A percentile compares a stretch with the other conserved stretches of the same genome.
Evolutionary conservation across 1,140 invertebrate species (phyloP).

Genomic region (Eueides isabella): DNA sequence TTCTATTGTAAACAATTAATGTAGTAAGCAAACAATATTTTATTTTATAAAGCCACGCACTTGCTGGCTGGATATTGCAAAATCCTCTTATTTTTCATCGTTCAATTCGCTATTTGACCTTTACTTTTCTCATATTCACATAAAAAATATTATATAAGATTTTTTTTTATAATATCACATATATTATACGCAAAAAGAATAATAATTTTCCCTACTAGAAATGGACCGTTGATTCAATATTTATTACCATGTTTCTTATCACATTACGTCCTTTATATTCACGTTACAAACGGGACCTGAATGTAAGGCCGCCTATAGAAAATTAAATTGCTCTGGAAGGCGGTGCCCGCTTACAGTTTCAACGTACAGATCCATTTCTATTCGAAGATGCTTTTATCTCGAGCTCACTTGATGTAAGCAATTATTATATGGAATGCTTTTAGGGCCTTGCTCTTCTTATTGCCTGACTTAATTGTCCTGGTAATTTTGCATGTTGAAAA

Average conservation of each 20-base stretch:
- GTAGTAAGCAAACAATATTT: no score
- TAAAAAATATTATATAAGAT: no score
- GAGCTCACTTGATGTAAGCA: slow-evolving; percentile 40
- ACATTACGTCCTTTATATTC: slow-evolving; percentile 27
- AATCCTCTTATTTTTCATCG: no score
- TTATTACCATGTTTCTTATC: slow-evolving; percentile 17
- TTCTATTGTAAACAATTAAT: background rate
- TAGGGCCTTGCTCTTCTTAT: slow-evolving; percentile 22
- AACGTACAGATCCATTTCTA: slow-evolving; percentile 39
- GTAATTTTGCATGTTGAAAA: background rate
- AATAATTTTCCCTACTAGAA: background rate
- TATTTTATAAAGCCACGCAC: no score
- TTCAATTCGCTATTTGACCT: no score
- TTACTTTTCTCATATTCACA: no score
- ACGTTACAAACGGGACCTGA: slow-evolving; percentile 20
- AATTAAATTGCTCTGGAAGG: slow-evolving; percentile 37
- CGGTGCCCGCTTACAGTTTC: slow-evolving; percentile 26
- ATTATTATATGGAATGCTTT: slow-evolving; percentile 40
- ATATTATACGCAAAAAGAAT: background rate
- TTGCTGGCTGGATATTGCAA: no score
- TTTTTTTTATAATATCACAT: background rate
- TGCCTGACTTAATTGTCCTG: slow-evolving; percentile 28
- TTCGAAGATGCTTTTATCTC: slow-evolving; percentile 40
- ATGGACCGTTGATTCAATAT: background rate
- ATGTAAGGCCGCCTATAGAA: slow-evolving; percentile 26